Base-by-base conservation (phyloP, 2,888 invertebrate species). In the Liopterus haemorrhoidalis region DNA sequence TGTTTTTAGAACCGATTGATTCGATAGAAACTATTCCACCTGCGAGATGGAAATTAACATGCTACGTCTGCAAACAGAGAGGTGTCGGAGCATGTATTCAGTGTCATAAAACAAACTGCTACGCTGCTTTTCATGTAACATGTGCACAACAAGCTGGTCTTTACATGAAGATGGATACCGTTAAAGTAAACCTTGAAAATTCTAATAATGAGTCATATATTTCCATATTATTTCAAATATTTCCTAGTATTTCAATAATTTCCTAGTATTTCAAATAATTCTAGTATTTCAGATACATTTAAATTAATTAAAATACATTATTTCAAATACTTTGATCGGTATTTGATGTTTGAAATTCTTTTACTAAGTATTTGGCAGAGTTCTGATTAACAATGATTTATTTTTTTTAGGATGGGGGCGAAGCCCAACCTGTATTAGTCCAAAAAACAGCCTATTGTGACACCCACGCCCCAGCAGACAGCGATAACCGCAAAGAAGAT, bases 101-200 rank as follows among this genome's bases (percentile, higher is more conserved):
- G 69, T 99, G 97, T 66, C 94, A 96, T 69, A 89, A 93, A 61
- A 85, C 83, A 57, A 94, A 89, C 67, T 96, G 96, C 65, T 96
- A 95, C 65, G 88, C 92, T 5, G 96, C 97, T 1, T 99, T 99
- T 70, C 99, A 99, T 67, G 99, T 99, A 2, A 99, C 99, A 0
- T 99, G 99, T 68, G 99, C 97, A 1, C 95, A 96, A 66, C 92
- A 90, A 63, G 94, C 95, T 16, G 92, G 81, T 1, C 73, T 99
- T 1, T 88, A 89, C 62, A 95, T 95, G 95, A 88, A 91, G 61
- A 95, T 97, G 85, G 90, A 95, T 61, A 93, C 94, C 0, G 87
- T 93, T 0, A 78, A 82, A 57, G 76, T 72, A 46, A 56, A 56
- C 3, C 57, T 55, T 11, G 62, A 62, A 5, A 64, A 64, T 48